These are phyloP conservation scores for Penaeus monodon DNA, from an alignment of 2,888 invertebrate species.

Conservation along the genomic window DNA sequence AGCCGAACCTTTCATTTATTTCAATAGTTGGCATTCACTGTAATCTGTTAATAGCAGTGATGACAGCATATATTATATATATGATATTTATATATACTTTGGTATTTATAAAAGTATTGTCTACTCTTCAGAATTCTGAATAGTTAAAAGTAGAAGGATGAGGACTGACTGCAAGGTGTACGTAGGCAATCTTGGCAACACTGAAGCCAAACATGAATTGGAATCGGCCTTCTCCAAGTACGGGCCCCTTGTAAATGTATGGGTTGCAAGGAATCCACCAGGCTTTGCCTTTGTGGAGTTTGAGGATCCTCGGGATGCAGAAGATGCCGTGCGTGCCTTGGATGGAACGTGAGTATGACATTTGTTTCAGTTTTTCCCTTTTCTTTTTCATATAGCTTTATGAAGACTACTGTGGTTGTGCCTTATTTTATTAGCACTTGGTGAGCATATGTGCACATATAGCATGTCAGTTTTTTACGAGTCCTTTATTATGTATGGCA, in stretches of 20 bases:
- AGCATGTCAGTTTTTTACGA: too few species aligned
- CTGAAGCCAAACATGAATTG: conserved; percentile 90
- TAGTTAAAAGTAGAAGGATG: conserved; percentile 38
- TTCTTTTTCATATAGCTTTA: neutral
- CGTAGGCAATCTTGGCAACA: conserved; percentile 92
- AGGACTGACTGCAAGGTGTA: conserved; percentile 87
- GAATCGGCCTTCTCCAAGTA: conserved; percentile 90
- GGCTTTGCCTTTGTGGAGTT: conserved; percentile 92
- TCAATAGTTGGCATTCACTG: too few species aligned
- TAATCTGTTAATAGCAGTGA: too few species aligned
- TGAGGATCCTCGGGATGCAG: conserved; percentile 92
- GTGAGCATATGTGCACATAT: too few species aligned
- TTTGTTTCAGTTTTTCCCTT: neutral
- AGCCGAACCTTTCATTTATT: too few species aligned
- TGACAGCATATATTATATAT: too few species aligned
- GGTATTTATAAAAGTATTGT: neutral
- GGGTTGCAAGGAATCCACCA: conserved; percentile 94
- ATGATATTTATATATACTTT: too few species aligned
- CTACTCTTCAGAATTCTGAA: neutral
- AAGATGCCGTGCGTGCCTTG: conserved; percentile 85
- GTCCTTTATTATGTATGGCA: too few species aligned
- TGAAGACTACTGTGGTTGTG: neutral
- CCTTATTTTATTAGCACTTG: too few species aligned
- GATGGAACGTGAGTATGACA: conserved; percentile 81
- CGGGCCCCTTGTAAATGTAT: conserved; percentile 89